phyloP scores from a whole-genome alignment of 2,797 vertebrate species.

The Parauchenoglanis ngamensis region DNA sequence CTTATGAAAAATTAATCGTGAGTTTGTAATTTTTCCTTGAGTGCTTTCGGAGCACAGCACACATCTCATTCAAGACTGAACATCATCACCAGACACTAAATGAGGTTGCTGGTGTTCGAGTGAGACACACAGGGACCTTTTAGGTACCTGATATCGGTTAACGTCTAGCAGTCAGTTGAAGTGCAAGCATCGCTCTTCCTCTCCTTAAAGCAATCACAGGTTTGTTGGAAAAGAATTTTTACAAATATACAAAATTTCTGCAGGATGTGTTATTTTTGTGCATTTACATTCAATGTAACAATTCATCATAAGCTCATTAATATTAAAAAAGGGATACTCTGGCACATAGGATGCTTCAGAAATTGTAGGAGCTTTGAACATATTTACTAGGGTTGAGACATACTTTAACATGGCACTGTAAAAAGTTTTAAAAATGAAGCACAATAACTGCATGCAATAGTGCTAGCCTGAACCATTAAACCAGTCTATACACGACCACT shows the following conservation, averaged over 20 bases:
- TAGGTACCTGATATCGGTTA: neutral
- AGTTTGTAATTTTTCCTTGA: neutral
- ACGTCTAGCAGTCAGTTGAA: neutral
- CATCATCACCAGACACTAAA: neutral
- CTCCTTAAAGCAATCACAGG: neutral
- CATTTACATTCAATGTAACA: neutral
- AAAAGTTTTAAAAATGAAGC: neutral
- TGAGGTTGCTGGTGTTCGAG: neutral
- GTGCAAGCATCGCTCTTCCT: neutral
- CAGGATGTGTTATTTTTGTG: neutral
- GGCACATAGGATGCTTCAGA: neutral
- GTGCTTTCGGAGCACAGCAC: neutral
- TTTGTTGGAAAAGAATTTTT: neutral
- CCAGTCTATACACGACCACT: no score
- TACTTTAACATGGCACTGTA: neutral
- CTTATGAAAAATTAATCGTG: slow-evolving; percentile 9
- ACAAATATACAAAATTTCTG: no score
- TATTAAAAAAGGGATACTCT: neutral
- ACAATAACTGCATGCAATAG: neutral
- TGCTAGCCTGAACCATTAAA: neutral
- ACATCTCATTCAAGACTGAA: neutral
- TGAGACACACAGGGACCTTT: slow-evolving; percentile 9
- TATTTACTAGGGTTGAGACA: neutral
- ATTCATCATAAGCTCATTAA: slow-evolving; percentile 6
- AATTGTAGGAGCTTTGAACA: neutral